Evolutionary conservation across 2,113 vertebrate genomes (phyloP), one percentile per base, ranked within the genome.

Genomic region (Centropus unirufus): DNA sequence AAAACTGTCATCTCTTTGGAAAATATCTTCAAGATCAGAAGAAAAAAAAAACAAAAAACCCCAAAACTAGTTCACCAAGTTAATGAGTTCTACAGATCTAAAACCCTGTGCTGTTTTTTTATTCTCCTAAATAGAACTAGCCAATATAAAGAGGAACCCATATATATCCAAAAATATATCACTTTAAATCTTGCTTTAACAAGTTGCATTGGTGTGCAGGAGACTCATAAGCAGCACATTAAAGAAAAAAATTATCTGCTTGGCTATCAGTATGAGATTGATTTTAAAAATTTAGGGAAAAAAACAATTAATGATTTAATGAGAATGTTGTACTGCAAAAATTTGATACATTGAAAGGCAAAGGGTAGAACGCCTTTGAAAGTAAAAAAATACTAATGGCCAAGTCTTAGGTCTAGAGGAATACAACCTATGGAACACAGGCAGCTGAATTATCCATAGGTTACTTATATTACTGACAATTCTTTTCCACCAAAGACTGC

Each of bases 1-100:
- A 79, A 85, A 95, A 66, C 82, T 88, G 88, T 21, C 82, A 93
- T 54, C 51, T 86, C 64, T 87, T 81, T n/a, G 75, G 40, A 40
- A 91, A 89, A 90, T 61, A 0, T 93, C 52, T 59, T 87, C 49
- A 61, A 49, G 23, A 81, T 84, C 83, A 90, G 19, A 69, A 67
- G 6, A 1, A 8, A 10, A 14, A 57, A 72, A 69, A 32, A 22
- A n/a, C 47, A 57, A 44, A 51, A 32, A 54, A 5, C 47, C 36
- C 36, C 36, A 7, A 36, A 36, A 36, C 36, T 36, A 14, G 26
- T 87, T 90, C 66, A 47, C 11, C 36, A 55, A 67, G 39, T 78
- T 90, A 93, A 83, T 0, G 3, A 69, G n/a, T 59, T 69, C 51
- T 22, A 83, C 20, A 77, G 18, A 77, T 88, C 52, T 75, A 42